Conservation (phyloP, 2,113 vertebrate genomes). For the Aleadryas rufinucha region DNA sequence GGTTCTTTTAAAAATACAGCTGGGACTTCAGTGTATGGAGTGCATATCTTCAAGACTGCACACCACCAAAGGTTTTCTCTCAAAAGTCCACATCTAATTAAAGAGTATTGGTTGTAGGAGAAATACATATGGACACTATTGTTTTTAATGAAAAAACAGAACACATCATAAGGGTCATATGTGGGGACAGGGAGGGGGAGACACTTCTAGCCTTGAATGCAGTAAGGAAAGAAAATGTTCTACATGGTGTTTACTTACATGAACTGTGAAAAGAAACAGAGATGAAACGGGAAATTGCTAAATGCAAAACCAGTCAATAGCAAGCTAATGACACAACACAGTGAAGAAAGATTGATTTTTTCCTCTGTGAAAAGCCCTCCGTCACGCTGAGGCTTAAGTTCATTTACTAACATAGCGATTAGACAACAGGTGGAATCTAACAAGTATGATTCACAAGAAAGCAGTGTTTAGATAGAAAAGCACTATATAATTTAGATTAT, state of each 20-base stretch:
- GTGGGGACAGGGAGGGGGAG: background rate
- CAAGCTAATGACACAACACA: background rate
- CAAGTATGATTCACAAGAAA: background rate
- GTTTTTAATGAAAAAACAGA: background rate
- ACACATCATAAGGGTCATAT: background rate
- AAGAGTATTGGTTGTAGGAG: background rate
- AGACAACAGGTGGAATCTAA: constrained; percentile 7
- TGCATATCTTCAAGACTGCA: background rate
- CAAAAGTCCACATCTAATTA: background rate
- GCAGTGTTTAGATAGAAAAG: background rate
- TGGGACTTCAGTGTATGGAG: background rate
- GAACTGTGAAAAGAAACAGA: background rate
- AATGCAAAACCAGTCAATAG: background rate
- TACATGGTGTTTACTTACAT: background rate
- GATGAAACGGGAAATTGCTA: background rate
- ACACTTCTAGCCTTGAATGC: background rate
- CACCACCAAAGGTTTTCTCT: background rate
- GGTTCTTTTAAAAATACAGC: background rate
- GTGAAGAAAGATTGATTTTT: constrained; percentile 11
- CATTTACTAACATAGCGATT: background rate
- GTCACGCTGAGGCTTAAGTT: background rate
- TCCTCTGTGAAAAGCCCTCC: background rate
- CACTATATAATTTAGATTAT: background rate
- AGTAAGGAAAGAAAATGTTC: background rate
- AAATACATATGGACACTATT: background rate